These are phyloP conservation scores for Natrix natrix DNA, from an alignment of 2,797 vertebrate species.

Conservation along the genomic window DNA sequence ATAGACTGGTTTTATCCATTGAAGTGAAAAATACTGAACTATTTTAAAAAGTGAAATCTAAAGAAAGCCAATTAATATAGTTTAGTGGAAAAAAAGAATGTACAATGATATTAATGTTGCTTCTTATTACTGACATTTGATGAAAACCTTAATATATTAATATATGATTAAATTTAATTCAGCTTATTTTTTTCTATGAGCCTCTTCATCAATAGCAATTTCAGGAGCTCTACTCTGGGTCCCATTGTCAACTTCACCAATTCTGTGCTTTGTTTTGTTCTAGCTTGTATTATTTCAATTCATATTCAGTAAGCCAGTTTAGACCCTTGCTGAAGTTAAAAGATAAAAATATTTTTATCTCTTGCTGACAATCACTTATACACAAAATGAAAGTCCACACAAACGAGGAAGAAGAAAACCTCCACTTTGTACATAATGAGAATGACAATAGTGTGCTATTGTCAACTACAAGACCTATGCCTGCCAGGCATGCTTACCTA, in stretches of 20 bases:
- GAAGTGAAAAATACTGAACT: background rate
- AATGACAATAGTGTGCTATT: background rate
- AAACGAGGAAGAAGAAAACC: background rate
- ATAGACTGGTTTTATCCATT: background rate
- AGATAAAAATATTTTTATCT: background rate
- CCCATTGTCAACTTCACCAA: background rate
- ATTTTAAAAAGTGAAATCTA: conserved; percentile 1
- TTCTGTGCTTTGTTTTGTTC: background rate
- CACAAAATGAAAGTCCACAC: background rate
- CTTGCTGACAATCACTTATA: background rate
- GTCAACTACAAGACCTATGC: background rate
- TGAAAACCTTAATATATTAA: background rate
- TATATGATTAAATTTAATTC: background rate
- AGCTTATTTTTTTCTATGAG: background rate
- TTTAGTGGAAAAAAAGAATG: background rate
- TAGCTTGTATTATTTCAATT: background rate
- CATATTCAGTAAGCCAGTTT: background rate
- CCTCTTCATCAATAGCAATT: background rate
- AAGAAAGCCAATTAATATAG: background rate
- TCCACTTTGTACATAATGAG: background rate
- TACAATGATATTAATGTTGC: background rate
- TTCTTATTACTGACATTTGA: background rate
- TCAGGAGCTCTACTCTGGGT: background rate
- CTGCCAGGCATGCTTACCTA: background rate
- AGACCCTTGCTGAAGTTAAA: background rate